Evolutionary conservation across 2,888 invertebrate genomes (phyloP).

Genomic region (Nycteola revayana): DNA sequence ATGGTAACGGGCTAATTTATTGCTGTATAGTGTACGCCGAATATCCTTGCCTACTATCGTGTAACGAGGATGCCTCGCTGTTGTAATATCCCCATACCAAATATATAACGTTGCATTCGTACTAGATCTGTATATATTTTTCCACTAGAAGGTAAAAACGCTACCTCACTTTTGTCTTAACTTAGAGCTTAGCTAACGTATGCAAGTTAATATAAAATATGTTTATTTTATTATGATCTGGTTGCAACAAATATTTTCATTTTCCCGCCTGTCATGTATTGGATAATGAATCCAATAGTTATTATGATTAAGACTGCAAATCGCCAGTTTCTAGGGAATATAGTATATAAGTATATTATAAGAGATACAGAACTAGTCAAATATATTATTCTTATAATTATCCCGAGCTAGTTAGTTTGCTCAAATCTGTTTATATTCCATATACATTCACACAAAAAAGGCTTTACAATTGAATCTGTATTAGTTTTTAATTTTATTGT

Average conservation of each 20-base stretch:
- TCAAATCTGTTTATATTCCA: conserved; percentile 45
- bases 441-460: conserved; percentile 34
- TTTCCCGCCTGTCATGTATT: conserved; percentile 31
- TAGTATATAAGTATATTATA: conserved; percentile 60
- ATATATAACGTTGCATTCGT: conserved; percentile 59
- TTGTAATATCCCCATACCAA: conserved; percentile 57
- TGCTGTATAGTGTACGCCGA: conserved; percentile 26
- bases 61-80: conserved; percentile 41
- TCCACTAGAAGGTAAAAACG: conserved; percentile 78
- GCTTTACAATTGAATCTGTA: conserved; percentile 18
- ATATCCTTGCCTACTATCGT: conserved; percentile 35
- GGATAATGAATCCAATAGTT: conserved; percentile 41
- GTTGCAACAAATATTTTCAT: conserved; percentile 20
- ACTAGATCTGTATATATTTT: conserved; percentile 75
- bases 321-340: conserved; percentile 71
- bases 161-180: conserved; percentile 79
- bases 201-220: conserved; percentile 31
- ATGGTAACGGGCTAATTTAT: conserved; percentile 49
- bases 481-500: background rate
- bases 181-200: conserved; percentile 72
- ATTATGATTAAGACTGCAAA: conserved; percentile 68
- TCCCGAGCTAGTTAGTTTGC: conserved; percentile 63
- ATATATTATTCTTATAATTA: conserved; percentile 55
- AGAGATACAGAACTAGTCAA: conserved; percentile 75
- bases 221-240: conserved; percentile 32